Evolutionary conservation across 2,797 vertebrate genomes (phyloP).

Genomic region (Xenentodon cancila): DNA sequence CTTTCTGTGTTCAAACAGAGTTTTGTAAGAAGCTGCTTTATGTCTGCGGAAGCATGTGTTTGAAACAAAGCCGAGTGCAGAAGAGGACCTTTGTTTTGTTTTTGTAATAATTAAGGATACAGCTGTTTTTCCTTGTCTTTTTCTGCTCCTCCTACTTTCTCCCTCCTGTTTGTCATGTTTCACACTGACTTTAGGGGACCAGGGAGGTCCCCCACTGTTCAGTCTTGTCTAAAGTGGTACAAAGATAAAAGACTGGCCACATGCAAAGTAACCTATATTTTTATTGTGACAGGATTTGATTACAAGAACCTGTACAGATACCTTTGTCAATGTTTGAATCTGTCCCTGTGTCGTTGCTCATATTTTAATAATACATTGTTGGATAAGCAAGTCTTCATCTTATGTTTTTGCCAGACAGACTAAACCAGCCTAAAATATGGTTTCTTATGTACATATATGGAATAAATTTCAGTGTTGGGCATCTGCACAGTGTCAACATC

Average conservation of each 20-base stretch:
- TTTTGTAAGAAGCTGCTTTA: slow-evolving; percentile 25
- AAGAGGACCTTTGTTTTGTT: slow-evolving; percentile 6
- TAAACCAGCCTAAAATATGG: slow-evolving; percentile 13
- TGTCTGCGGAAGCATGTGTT: slow-evolving; percentile 2
- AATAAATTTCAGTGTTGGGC: slow-evolving; percentile 10
- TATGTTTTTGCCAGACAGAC: slow-evolving; percentile 3
- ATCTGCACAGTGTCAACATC: slow-evolving; percentile 14
- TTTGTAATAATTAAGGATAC: not conserved
- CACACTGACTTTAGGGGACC: not conserved
- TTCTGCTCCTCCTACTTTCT: not conserved
- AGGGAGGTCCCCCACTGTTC: no score
- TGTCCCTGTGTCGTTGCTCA: slow-evolving; percentile 16
- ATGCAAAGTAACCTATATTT: slow-evolving; percentile 32
- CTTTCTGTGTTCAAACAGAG: slow-evolving; percentile 19
- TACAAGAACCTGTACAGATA: slow-evolving; percentile 32
- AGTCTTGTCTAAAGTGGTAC: no score
- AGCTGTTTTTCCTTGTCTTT: not conserved
- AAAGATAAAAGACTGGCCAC: not conserved
- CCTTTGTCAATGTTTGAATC: slow-evolving; percentile 20
- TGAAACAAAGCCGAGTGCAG: not conserved
- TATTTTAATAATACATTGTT: slow-evolving; percentile 45
- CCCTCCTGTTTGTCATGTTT: not conserved
- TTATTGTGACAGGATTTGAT: slow-evolving; percentile 48
- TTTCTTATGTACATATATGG: slow-evolving; percentile 28
- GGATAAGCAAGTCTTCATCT: slow-evolving; percentile 9